Evolutionary conservation across 1,140 invertebrate genomes (phyloP), one percentile per base, ranked within the genome.

Genomic region (Megalopta genalis): DNA sequence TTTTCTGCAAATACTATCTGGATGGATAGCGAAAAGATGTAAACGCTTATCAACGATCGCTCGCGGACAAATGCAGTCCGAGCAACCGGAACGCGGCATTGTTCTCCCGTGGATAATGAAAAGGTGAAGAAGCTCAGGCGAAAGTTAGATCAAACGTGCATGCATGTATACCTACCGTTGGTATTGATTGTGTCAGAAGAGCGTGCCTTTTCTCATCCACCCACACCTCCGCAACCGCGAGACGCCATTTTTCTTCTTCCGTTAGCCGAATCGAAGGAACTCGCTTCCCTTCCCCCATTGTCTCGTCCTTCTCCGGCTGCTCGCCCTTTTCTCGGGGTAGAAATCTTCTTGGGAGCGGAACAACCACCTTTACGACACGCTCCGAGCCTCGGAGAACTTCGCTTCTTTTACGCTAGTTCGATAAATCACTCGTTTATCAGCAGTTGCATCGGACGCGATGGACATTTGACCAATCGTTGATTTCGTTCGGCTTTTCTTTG

Each of bases 141-240:
- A 66, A 70, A 75, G 46, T 32, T 49, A 68, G 14, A 52, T 52
- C 3, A 52, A 57, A 57, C 54, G 54, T 57, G 54, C 18, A 57
- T 25, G 52, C 46, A 67, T n/a, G 14, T 72, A 12, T 52, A 77
- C 73, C 23, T 14, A 25, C 16, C 23, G 59, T 49, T 59, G 80
- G 68, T 90, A 89, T 89, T 79, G 86, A 90, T 90, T 90, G 69
- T 77, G 63, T 62, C 60, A 62, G 57, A 42, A 75, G 46, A 68
- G 66, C 62, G 27, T 69, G 59, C 80, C 84, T 71, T 71, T 81
- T 77, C 74, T 81, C 79, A 80, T 82, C 81, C 74, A 71, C 82
- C 85, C 79, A 82, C 60, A 65, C 76, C 49, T 72, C 37, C 12
- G 12, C 52, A 42, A 84, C 70, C 68, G 81, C 68, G 81, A 86